These are phyloP conservation scores for Junonia oenone DNA, from an alignment of 2,888 invertebrate genomes.

Conservation along the genomic window DNA sequence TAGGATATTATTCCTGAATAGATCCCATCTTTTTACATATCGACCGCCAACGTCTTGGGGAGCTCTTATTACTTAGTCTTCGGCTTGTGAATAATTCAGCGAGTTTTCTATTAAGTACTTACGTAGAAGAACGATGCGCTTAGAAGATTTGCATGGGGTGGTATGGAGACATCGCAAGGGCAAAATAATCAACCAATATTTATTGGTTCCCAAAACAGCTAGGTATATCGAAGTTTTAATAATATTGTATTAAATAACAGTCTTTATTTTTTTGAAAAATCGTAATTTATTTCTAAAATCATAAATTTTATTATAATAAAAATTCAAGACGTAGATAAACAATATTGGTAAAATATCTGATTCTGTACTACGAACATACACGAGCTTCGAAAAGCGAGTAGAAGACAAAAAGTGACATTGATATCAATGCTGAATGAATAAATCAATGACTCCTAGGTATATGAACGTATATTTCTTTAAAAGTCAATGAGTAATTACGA, in stretches of 20 bases:
- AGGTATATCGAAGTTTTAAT: no score
- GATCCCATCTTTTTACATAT: constrained; percentile 68
- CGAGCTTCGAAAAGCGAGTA: neutral
- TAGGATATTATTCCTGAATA: constrained; percentile 64
- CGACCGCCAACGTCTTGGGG: constrained; percentile 58
- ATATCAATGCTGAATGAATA: neutral
- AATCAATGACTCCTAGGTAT: neutral
- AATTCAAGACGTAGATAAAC: no score
- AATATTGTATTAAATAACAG: no score
- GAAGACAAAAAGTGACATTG: neutral
- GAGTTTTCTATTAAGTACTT: constrained; percentile 65
- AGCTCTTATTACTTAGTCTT: constrained; percentile 56
- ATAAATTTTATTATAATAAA: no score
- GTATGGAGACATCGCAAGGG: neutral
- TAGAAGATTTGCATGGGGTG: constrained; percentile 52
- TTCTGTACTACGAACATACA: neutral
- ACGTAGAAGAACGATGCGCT: constrained; percentile 53
- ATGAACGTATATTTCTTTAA: neutral
- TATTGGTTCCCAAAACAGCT: neutral
- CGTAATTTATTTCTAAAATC: no score
- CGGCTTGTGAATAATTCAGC: constrained; percentile 66
- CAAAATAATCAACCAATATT: neutral
- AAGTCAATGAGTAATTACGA: neutral
- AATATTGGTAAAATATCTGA: no score
- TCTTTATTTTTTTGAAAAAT: no score